Percentiles rank a stretch among this genome's conserved stretches.
These are phyloP conservation scores for Oxyteleia sp. DNA, from an alignment of 2,888 invertebrate species.

Conservation along the genomic window DNA sequence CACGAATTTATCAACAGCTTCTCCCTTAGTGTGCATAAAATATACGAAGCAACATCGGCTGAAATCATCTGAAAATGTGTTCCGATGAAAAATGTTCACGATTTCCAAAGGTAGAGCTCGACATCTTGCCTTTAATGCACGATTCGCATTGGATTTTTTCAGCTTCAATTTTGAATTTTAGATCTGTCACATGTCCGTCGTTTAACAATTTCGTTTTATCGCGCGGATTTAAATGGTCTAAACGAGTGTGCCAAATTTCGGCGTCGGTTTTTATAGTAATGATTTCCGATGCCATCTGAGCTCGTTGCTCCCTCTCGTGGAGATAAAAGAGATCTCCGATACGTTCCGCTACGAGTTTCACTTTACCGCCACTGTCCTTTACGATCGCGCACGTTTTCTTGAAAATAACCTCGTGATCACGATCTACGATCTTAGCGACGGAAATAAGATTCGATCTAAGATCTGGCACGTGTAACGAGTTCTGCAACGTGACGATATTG, in stretches of 20 bases:
- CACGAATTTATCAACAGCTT: too few relatives aligned
- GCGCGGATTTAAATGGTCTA: constrained; percentile 11
- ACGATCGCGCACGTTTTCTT: constrained; percentile 41
- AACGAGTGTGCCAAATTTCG: constrained; percentile 24
- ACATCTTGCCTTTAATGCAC: too few relatives aligned
- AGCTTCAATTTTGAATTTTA: background rate
- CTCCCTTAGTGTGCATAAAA: too few relatives aligned
- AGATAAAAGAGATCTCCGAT: constrained; percentile 23
- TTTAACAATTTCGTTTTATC: background rate
- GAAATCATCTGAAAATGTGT: too few relatives aligned
- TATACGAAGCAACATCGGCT: too few relatives aligned
- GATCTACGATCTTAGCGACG: constrained; percentile 64
- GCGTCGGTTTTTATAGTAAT: background rate
- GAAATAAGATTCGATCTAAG: constrained; percentile 68
- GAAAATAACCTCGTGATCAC: constrained; percentile 50
- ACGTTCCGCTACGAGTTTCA: constrained; percentile 33
- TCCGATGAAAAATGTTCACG: too few relatives aligned
- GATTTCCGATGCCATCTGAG: background rate
- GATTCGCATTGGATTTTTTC: too few relatives aligned
- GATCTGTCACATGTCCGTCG: background rate
- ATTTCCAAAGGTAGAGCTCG: too few relatives aligned
- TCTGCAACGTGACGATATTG: constrained; percentile 8
- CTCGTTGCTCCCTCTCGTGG: background rate
- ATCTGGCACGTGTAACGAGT: constrained; percentile 65
- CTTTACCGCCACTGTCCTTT: background rate